Conservation (phyloP, 2,113 vertebrate species). For the Aegotheles bennettii region DNA sequence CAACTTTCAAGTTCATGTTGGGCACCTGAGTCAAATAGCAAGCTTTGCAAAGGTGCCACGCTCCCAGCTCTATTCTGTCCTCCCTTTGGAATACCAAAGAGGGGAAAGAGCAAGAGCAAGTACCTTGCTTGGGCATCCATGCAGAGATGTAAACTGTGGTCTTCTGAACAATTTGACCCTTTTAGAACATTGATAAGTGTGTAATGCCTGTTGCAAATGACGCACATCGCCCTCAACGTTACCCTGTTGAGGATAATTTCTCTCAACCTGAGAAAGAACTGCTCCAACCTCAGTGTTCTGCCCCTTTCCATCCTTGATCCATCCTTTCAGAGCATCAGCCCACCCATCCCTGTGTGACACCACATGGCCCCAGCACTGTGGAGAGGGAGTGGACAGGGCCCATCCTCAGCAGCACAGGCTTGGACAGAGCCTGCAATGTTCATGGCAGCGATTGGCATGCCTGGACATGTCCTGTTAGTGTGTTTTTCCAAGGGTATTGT, state of each 20-base stretch:
- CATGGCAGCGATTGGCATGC: background rate
- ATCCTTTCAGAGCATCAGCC: background rate
- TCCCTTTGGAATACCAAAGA: background rate
- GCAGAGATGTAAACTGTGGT: background rate
- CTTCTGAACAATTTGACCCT: background rate
- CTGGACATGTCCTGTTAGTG: accelerated
- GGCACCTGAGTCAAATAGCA: background rate
- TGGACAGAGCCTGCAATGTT: background rate
- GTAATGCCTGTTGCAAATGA: background rate
- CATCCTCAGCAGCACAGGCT: background rate
- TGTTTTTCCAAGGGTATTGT: background rate
- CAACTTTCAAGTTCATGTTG: background rate
- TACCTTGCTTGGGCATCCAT: background rate
- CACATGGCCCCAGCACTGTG: accelerated
- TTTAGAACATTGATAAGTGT: background rate
- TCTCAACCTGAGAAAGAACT: background rate
- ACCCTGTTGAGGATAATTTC: background rate
- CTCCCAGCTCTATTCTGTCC: background rate
- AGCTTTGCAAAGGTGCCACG: background rate
- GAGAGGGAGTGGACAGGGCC: background rate
- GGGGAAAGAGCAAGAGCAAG: background rate
- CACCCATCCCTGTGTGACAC: background rate
- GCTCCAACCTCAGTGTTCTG: background rate
- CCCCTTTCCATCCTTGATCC: background rate
- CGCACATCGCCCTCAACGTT: background rate